Base-by-base conservation (phyloP, 1,140 invertebrate genomes). In the Bradynema listronoti region DNA sequence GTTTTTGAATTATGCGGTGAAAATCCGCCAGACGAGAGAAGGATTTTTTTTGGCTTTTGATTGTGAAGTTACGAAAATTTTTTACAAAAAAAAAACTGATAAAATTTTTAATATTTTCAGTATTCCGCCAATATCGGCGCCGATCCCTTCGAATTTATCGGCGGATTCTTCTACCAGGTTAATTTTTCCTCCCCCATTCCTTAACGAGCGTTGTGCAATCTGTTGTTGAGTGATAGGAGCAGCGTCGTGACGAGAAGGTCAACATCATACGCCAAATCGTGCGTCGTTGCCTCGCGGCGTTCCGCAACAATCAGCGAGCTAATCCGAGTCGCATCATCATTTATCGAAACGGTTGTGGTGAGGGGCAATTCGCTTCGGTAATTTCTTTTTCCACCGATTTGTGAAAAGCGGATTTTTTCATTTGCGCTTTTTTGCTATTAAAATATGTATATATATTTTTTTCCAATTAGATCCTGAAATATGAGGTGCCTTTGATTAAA, bases 341-440 rank as follows among this genome's bases (percentile, higher is more conserved):
- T 1, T 60, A 41, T 19, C 58, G 58, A 11, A 60, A 56, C 19
- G 58, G 58, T 4, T 60, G 58, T 19, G 30, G 32, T 0, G 58
- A 60, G 33, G 58, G 58, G 14, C 58, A 60, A n/a, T 60, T 63
- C 29, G 3, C 7, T 24, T 2, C 43, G 24, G 56, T 58, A 55
- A 52, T 25, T 58, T 46, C 3, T 19, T 58, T 7, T 3, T 22
- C 1, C 9, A 36, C 25, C 5, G 9, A 5, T 14, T 29, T 0
- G n/a, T 29, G 14, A n/a, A 30, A 22, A 4, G 29, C 19, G 1
- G 3, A 14, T 11, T 19, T 24, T 7, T n/a, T 3, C 30, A 3
- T 4, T 52, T 58, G 27, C 33, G n/a, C n/a, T n/a, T n/a, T n/a
- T n/a, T n/a, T n/a, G n/a, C n/a, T n/a, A n/a, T n/a, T n/a, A n/a